Evolutionary conservation across 1,140 invertebrate genomes (phyloP).

Genomic region (Tetramorium parvispinum): DNA sequence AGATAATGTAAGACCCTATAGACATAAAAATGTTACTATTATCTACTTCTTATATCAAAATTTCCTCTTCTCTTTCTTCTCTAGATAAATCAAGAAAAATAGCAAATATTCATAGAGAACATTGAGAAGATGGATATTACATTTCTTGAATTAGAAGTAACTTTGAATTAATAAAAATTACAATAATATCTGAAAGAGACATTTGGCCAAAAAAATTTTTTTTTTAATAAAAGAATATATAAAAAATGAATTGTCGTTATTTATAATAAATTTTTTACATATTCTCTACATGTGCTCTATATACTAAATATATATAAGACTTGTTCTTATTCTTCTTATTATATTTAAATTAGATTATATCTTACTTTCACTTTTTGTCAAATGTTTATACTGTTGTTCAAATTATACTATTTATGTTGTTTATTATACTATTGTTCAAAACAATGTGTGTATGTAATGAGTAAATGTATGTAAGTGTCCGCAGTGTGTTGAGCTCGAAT

Average conservation of each 20-base stretch:
- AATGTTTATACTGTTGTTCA: not conserved
- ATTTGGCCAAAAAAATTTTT: not conserved
- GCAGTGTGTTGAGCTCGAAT: not conserved
- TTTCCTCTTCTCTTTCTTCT: not conserved
- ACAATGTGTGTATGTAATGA: not conserved
- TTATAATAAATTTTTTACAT: too few relatives aligned
- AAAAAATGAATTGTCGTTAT: not conserved
- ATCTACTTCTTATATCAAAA: not conserved
- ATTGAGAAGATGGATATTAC: not conserved
- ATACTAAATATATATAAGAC: not conserved
- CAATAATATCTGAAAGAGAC: not conserved
- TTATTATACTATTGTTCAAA: not conserved
- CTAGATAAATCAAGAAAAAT: not conserved
- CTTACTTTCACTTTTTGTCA: not conserved
- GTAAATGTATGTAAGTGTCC: not conserved
- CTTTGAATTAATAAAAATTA: conserved; percentile 11
- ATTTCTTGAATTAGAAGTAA: not conserved
- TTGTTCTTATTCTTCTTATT: not conserved
- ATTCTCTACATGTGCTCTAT: too few relatives aligned
- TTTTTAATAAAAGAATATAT: not conserved
- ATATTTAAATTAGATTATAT: not conserved
- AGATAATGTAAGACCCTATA: not conserved
- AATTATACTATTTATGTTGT: too few relatives aligned
- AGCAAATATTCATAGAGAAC: not conserved
- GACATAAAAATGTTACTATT: not conserved